Evolutionary conservation across 1,140 invertebrate species (phyloP), one percentile per base, ranked within the genome.

Genomic region (Papilio aristodemus): DNA sequence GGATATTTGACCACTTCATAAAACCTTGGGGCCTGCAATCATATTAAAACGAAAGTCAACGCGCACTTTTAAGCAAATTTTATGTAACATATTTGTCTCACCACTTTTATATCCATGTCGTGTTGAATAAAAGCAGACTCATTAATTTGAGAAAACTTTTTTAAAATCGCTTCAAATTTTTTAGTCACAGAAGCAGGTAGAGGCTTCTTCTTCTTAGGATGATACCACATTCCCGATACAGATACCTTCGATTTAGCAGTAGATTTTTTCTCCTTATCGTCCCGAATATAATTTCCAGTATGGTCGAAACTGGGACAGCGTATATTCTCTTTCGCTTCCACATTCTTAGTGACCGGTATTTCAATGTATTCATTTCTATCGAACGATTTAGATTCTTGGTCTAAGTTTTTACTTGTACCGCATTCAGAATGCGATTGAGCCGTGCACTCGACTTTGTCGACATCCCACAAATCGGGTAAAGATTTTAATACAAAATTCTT

Each of bases 1-100:
- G 91, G 91, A 75, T 91, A 86, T 71, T 91, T 91, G n/a, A 91
- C 85, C 17, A 91, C 84, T 77, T 91, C 90, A 67, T 91, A 91
- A 77, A 90, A 92, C 71, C 89, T 82, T n/a, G 90, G 90, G 66
- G 88, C 89, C 90, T 92, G 77, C 50, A 87, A 86, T 11, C 14
- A 70, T 41, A 70, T 38, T 43, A 25, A 13, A 14, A 58, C 43
- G 11, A 46, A 50, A 57, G 38, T 69, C 7, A 62, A 41, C 54
- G 32, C 39, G 41, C 19, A 69, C 10, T 41, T 10, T 38, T 9
- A 58, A 36, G 7, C 57, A 39, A 59, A 57, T 63, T 22, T n/a
- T 19, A 58, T 39, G 36, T 0, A 10, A 62, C 25, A 68, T 25
- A 58, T 11, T 25, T 67, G 58, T 76, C 72, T 80, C 79, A 91